These are phyloP conservation scores for Cygnus olor DNA, from an alignment of 2,797 vertebrate genomes.

Conservation along the genomic window DNA sequence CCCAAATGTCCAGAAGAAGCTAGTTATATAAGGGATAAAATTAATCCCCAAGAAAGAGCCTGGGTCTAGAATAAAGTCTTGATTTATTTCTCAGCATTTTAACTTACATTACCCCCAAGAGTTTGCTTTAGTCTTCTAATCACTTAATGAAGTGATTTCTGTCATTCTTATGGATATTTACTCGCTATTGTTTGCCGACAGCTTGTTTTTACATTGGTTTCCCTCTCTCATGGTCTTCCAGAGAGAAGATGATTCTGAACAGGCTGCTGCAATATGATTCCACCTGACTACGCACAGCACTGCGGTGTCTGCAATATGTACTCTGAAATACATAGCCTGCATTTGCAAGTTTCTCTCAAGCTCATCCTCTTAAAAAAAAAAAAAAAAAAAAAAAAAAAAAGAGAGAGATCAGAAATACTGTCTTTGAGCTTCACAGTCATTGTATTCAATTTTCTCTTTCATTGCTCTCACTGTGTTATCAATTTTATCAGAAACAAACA, in stretches of 20 bases:
- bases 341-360: conserved; percentile 12
- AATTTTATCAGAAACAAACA: conserved; percentile 22
- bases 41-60: not conserved
- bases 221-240: not conserved
- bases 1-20: not conserved
- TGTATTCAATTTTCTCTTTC: conserved; percentile 48
- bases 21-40: not conserved
- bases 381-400: not conserved
- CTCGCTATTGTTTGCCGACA: not conserved
- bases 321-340: not conserved
- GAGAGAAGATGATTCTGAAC: not conserved
- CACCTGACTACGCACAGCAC: not conserved
- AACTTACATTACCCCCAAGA: not conserved
- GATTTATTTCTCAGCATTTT: not conserved
- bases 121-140: not conserved
- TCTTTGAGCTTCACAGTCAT: not conserved
- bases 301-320: not conserved
- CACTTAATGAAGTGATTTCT: not conserved
- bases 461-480: not conserved
- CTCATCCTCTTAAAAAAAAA: not conserved
- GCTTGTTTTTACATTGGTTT: not conserved
- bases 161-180: not conserved
- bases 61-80: not conserved
- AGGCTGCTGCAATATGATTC: not conserved
- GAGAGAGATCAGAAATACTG: not conserved